Percentiles rank a stretch among this genome's conserved stretches.
Evolutionary conservation across 2,797 vertebrate genomes (phyloP).

Genomic region (Anisognathus igniventris): DNA sequence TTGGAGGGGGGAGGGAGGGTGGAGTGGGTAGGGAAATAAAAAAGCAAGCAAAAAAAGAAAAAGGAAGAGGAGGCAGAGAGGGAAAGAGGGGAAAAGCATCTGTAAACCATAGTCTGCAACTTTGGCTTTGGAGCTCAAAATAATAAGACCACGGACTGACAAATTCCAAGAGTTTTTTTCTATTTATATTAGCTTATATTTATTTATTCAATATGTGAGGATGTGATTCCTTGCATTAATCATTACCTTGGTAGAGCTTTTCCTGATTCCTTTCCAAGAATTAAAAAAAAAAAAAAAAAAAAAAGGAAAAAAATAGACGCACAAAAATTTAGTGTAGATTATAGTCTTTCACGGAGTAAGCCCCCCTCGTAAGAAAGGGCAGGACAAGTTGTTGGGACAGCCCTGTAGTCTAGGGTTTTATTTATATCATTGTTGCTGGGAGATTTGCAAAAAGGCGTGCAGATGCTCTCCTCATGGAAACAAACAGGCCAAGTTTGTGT

Average conservation of each 20-base stretch:
- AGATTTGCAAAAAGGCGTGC: conserved; percentile 5
- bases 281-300: not conserved
- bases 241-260: conserved; percentile 49
- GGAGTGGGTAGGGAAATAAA: not conserved
- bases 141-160: conserved; percentile 50
- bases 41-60: not conserved
- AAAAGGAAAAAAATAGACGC: not conserved
- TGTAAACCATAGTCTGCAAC: conserved; percentile 56
- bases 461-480: conserved; percentile 28
- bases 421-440: conserved; percentile 57
- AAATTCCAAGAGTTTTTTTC: conserved; percentile 61
- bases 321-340: not conserved
- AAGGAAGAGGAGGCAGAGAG: not conserved
- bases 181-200: conserved; percentile 65
- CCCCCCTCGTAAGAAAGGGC: not conserved
- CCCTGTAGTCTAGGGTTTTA: conserved; percentile 1
- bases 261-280: conserved; percentile 48
- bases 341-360: not conserved
- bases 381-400: conserved; percentile 9
- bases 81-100: conserved; percentile 2
- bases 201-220: conserved; percentile 66
- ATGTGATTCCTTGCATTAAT: conserved; percentile 61
- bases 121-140: conserved; percentile 49
- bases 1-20: not conserved
- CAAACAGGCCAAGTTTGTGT: not conserved